phyloP scores from a whole-genome alignment of 2,113 vertebrate genomes.

The Nerophis ophidion region DNA sequence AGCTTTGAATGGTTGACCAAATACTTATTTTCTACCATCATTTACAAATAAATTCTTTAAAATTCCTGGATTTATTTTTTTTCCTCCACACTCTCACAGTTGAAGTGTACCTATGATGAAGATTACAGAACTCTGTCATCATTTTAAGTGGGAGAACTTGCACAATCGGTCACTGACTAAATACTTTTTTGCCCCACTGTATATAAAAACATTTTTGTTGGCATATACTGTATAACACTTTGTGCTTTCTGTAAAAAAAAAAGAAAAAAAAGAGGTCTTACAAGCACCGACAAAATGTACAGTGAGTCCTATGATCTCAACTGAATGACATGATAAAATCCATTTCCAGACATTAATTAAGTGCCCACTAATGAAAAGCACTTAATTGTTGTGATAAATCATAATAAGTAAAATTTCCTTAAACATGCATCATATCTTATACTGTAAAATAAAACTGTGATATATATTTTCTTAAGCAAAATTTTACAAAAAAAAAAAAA shows the following conservation, averaged over 20 bases:
- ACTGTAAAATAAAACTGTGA: constrained; percentile 44
- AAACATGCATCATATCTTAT: constrained; percentile 45
- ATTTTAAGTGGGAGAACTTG: too few relatives aligned
- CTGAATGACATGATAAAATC: constrained; percentile 39
- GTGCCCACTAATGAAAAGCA: constrained; percentile 48
- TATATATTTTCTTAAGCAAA: constrained; percentile 34
- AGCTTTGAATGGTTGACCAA: too few relatives aligned
- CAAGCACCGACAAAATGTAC: constrained; percentile 68
- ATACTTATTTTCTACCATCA: too few relatives aligned
- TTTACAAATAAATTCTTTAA: too few relatives aligned
- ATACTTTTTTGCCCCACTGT: too few relatives aligned
- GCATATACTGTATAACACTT: constrained; percentile 29
- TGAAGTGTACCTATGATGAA: too few relatives aligned
- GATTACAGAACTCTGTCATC: too few relatives aligned
- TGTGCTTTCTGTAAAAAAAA: constrained; percentile 23
- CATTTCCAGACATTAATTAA: constrained; percentile 37
- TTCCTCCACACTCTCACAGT: too few relatives aligned
- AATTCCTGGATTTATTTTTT: too few relatives aligned
- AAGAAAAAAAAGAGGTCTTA: constrained; percentile 28
- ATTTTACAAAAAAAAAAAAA: constrained; percentile 41
- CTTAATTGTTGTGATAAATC: constrained; percentile 55
- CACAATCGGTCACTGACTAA: too few relatives aligned
- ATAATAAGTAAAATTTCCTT: constrained; percentile 33
- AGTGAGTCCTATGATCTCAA: constrained; percentile 48
- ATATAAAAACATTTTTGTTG: constrained; percentile 20